Percentiles rank a stretch among this genome's conserved stretches.
Conservation (phyloP, 2,888 invertebrate species). For the Tenthredo mesomela region DNA sequence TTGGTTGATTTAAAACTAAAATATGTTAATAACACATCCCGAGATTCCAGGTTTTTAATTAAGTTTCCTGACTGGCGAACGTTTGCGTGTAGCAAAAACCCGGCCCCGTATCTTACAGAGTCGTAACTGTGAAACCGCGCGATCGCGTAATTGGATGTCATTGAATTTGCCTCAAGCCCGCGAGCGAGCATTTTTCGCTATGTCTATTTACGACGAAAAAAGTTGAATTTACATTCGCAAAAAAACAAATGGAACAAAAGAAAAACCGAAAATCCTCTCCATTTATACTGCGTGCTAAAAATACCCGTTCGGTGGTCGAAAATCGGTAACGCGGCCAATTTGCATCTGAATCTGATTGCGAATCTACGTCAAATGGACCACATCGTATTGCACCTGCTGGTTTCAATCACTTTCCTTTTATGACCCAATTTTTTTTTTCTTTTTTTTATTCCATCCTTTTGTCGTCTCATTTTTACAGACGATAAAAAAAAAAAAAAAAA, state of each 20-base stretch:
- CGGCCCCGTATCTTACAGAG: background rate
- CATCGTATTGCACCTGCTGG: constrained; percentile 5
- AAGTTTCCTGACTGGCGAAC: constrained; percentile 1
- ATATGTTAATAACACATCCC: background rate
- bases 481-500: background rate
- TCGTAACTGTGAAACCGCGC: background rate
- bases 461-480: background rate
- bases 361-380: constrained; percentile 31
- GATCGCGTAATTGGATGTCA: constrained; percentile 20
- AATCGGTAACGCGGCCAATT: constrained; percentile 23
- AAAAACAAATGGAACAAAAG: background rate
- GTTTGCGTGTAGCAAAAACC: background rate
- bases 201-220: constrained; percentile 7
- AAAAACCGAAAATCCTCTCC: background rate
- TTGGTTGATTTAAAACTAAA: background rate
- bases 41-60: background rate
- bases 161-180: background rate
- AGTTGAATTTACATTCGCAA: constrained; percentile 34
- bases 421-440: background rate
- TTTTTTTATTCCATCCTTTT: background rate
- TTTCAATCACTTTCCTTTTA: background rate
- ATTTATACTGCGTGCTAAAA: constrained; percentile 3
- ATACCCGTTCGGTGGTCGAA: background rate
- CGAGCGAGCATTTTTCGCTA: background rate
- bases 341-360: constrained; percentile 38